Conservation (phyloP, 2,113 vertebrate species). For the Coryphaenoides rupestris region DNA sequence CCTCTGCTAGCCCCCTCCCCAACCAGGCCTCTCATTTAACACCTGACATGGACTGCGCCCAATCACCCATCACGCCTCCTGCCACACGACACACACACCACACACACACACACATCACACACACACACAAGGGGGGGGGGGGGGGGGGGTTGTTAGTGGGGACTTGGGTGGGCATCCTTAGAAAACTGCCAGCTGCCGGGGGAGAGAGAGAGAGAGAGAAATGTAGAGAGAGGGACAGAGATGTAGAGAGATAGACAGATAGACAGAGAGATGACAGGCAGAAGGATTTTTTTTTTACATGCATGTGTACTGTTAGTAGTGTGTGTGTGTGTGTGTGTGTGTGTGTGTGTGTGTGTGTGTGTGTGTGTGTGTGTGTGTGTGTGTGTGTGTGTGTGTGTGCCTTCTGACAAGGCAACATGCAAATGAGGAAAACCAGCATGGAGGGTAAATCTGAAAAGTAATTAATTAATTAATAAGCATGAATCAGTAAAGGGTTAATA, state of each 20-base stretch:
- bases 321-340: conserved; percentile 9
- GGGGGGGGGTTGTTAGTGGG: conserved; percentile 31
- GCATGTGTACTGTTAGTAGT: conserved; percentile 24
- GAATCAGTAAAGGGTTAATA: conserved; percentile 20
- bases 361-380: conserved; percentile 1
- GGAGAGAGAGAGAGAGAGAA: conserved; percentile 14
- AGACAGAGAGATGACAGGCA: conserved; percentile 8
- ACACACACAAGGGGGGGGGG: conserved; percentile 21
- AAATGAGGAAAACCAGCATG: conserved; percentile 50
- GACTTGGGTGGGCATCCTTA: conserved; percentile 54
- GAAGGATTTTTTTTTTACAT: conserved; percentile 21
- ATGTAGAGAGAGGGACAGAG: background rate
- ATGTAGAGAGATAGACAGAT: background rate
- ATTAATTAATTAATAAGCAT: conserved; percentile 48
- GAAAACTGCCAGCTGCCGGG: conserved; percentile 35
- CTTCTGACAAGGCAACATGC: conserved; percentile 53
- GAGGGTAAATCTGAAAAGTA: conserved; percentile 48
- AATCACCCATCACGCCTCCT: too few relatives aligned
- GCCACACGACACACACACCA: too few relatives aligned
- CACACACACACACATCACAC: too few relatives aligned
- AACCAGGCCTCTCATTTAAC: too few relatives aligned
- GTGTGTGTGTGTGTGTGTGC: conserved; percentile 15
- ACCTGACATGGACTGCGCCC: too few relatives aligned
- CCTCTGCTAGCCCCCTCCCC: too few relatives aligned
- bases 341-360: background rate